phyloP scores from a whole-genome alignment of 30 jellyfish, hydroid and myxozoan species.

The Hydractinia symbiolongicarpus region DNA sequence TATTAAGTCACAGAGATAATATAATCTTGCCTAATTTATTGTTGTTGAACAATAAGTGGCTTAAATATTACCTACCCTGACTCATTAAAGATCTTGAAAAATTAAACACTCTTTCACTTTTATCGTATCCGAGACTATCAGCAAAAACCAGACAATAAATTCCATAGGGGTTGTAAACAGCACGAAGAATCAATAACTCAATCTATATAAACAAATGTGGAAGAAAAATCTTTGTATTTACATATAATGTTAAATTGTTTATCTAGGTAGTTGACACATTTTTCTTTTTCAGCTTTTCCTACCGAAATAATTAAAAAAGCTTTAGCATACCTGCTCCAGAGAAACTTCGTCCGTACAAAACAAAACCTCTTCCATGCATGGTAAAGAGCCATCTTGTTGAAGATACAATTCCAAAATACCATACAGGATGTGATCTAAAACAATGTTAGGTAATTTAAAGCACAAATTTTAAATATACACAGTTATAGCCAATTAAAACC shows the following conservation, averaged over 20 bases:
- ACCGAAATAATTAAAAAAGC: too few species aligned
- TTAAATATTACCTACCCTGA: not conserved
- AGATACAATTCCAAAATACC: not conserved
- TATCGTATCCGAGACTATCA: slow-evolving; percentile 7
- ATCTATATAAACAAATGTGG: not conserved
- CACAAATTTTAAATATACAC: not conserved
- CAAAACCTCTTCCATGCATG: slow-evolving; percentile 7
- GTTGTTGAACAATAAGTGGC: too few species aligned
- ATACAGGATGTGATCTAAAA: slow-evolving; percentile 14
- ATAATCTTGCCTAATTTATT: too few species aligned
- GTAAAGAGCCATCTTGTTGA: slow-evolving; percentile 9
- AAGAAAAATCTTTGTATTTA: too few species aligned
- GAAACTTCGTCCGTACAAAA: slow-evolving; percentile 9
- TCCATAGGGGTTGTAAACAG: slow-evolving; percentile 19
- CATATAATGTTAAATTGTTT: too few species aligned
- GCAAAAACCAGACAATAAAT: slow-evolving; percentile 28
- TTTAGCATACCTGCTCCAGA: slow-evolving; percentile 7
- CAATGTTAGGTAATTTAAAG: not conserved
- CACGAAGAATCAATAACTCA: slow-evolving; percentile 25
- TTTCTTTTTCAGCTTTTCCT: too few species aligned
- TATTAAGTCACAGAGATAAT: too few species aligned
- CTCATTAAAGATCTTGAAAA: not conserved
- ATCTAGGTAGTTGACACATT: too few species aligned
- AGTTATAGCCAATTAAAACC: not conserved
- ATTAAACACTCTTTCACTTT: not conserved